Base-by-base conservation (phyloP, 2,888 invertebrate species). In the Ennomos quercinarius region DNA sequence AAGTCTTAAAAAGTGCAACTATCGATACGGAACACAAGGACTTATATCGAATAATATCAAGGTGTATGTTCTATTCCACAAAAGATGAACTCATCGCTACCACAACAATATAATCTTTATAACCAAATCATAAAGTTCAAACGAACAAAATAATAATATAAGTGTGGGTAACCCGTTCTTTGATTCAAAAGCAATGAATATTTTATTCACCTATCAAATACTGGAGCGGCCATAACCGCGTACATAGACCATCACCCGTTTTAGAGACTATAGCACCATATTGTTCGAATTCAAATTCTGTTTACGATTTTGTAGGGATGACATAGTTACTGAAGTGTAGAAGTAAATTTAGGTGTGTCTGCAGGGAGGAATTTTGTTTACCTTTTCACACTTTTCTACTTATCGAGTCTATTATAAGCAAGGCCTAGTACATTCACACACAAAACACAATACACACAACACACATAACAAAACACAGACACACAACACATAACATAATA, bases 151-250 rank as follows among this genome's bases (percentile, higher is more conserved):
- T 57, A 51, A 52, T 2, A n/a, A n/a, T n/a, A n/a, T n/a, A n/a
- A n/a, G 43, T 51, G 54, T 48, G 57, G 39, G 50, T 17, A 57
- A n/a, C 51, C 52, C 55, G 51, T 57, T 64, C 51, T 64, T 53
- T 68, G 64, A 72, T 77, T 74, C 57, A 53, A 71, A 72, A 63
- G 73, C 70, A 40, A 76, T 80, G 63, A 78, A 75, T 64, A 62
- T 77, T 68, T 79, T 78, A 80, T 75, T 68, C 51, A 53, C 27
- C 60, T 65, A 72, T 78, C 71, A 75, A 76, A 68, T 53, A 54
- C 57, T 50, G 60, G 46, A 54, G 53, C 48, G 48, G 51, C 51
- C 52, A 52, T 61, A 68, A 68, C 69, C 59, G 68, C 63, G 56
- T 58, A 57, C 53, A 52, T 60, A 63, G 64, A 57, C 62, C 59